phyloP scores from a whole-genome alignment of 2,113 vertebrate species.

The Barnardius zonarius region DNA sequence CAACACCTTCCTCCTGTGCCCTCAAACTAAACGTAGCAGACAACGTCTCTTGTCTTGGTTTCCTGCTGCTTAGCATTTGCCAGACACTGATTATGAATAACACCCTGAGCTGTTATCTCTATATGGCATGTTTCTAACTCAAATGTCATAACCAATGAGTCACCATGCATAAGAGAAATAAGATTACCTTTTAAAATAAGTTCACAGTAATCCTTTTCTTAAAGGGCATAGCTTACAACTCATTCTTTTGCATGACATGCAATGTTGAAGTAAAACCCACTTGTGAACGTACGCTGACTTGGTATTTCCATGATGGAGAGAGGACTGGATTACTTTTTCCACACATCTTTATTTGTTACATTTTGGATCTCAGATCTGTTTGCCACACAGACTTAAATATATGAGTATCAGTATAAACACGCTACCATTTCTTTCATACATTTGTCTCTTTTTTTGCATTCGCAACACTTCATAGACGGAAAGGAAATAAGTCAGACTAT shows the following conservation, averaged over 20 bases:
- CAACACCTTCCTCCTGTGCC: background rate
- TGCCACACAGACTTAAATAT: background rate
- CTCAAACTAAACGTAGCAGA: background rate
- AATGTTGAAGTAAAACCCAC: constrained; percentile 33
- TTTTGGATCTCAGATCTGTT: background rate
- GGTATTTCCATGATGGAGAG: constrained; percentile 27
- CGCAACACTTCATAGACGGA: background rate
- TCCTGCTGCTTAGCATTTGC: constrained; percentile 40
- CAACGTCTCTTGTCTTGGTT: background rate
- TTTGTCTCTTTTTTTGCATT: background rate
- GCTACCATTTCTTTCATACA: background rate
- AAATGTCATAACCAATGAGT: constrained; percentile 51
- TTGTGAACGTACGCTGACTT: background rate
- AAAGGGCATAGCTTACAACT: constrained; percentile 13
- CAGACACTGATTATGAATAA: constrained; percentile 31
- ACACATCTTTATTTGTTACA: background rate
- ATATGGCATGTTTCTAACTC: constrained; percentile 23
- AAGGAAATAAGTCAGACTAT: constrained; percentile 1
- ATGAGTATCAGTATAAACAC: background rate
- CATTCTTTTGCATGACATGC: background rate
- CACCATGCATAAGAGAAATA: constrained; percentile 35
- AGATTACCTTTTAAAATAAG: constrained; percentile 48
- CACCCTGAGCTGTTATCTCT: constrained; percentile 28
- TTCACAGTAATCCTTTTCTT: constrained; percentile 27
- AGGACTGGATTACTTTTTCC: constrained; percentile 7